Evolutionary conservation across 2,888 invertebrate species (phyloP), one percentile per base, ranked within the genome.

Genomic region (Prostheceraeus crozeri): DNA sequence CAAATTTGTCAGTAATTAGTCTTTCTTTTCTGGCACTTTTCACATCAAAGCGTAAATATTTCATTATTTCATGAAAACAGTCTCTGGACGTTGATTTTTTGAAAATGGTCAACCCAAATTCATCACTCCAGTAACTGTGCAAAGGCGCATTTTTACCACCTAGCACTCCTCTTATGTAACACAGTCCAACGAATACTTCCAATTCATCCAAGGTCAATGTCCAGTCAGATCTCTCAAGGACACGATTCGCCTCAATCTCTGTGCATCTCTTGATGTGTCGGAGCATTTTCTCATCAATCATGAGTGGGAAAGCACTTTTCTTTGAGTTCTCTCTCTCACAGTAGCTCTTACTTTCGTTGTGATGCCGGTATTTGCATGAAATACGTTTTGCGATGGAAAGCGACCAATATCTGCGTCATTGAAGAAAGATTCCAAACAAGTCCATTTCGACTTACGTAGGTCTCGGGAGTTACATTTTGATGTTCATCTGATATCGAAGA

Each of bases 71-170:
- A 19, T 27, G 16, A 14, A 51, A 51, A 6, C 52, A 14, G 25
- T 27, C 52, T 27, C 23, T 4, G 6, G 52, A 3, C 30, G 25
- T 51, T 6, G 40, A 16, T 51, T 51, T 8, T 51, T 14, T 21
- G 30, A 51, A 51, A n/a, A 51, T 51, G 25, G 23, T 6, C 4
- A 27, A 4, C 8, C 52, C 27, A 19, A n/a, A 51, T 21, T 21
- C 14, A 23, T 21, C 30, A 51, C 23, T 51, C 52, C 52, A 51
- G 6, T 23, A 14, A 21, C 25, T 4, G 14, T 51, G 6, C 6
- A 51, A 6, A 4, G 52, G 52, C 16, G 25, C 21, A 21, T 51
- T 51, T 21, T 51, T 51, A 8, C 4, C 52, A 23, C 52, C 52
- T 6, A 25, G n/a, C 4, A 51, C 6, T 6, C 52, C 52, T 6